Evolutionary conservation across 2,797 vertebrate species (phyloP), one percentile per base, ranked within the genome.

Genomic region (Atherinosoma microstoma): DNA sequence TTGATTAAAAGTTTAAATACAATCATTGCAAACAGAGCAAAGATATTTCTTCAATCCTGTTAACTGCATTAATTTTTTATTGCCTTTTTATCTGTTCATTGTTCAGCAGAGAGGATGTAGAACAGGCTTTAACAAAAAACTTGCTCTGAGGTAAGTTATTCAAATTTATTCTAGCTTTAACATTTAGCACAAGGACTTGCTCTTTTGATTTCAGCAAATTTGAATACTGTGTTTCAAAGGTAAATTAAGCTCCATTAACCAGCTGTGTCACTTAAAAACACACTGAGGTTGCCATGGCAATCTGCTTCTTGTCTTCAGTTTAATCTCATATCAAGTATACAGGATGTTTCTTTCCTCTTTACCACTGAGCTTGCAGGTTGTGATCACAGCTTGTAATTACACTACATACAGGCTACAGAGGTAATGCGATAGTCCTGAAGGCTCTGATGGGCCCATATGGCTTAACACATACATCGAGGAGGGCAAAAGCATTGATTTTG

Each of bases 361-460:
- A 61, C 76, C 62, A 61, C 22, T 4, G 65, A 69, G 76, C 29
- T 32, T 58, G 66, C 63, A 80, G 84, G 63, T 71, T 77, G 73
- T 65, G 78, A 83, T 78, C 82, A 75, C 64, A 78, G 86, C 66
- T 76, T 83, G 75, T 83, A 80, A 85, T 83, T 77, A 74, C 42
- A 45, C 16, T 45, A 45, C 64, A 67, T 29, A 59, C 70, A 10
- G 51, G 75, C 60, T 49, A 58, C 67, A 51, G 69, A 76, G 68
- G 66, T 79, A 75, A 82, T 35, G 61, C 7, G 59, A 70, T 59
- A 57, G 62, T 77, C 79, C 29, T 84, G 63, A 67, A 61, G 73
- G 63, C 71, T 75, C 64, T 68, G 73, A 79, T 74, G 57, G 75
- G 58, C 29, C 71, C 15, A n/a, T 22, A 27, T 29, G 59, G 53